phyloP scores from a whole-genome alignment of 2,888 invertebrate genomes.

The Hemistola chrysoprasaria region DNA sequence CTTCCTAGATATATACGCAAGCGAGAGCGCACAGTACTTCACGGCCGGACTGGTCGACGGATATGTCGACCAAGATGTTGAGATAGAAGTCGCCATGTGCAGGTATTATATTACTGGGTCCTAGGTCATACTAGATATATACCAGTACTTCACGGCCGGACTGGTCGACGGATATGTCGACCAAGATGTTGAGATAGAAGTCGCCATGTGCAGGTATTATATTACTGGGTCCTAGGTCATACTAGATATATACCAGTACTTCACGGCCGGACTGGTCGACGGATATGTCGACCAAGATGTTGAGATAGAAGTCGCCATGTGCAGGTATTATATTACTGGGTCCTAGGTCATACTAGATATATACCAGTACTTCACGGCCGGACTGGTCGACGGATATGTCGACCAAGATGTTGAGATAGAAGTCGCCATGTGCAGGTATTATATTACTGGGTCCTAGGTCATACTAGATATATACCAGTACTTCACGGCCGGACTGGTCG shows the following conservation, averaged over 20 bases:
- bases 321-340: constrained; percentile 81
- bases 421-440: too few species aligned
- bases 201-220: constrained; percentile 89
- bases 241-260: constrained; percentile 89
- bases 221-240: too few species aligned
- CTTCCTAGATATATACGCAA: constrained; percentile 87
- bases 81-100: constrained; percentile 90
- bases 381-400: too few species aligned
- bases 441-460: too few species aligned
- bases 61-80: constrained; percentile 89
- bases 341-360: too few species aligned
- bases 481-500: constrained; percentile 90
- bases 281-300: constrained; percentile 89
- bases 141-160: constrained; percentile 91
- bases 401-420: too few species aligned
- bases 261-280: constrained; percentile 91
- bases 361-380: too few species aligned
- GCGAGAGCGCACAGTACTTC: constrained; percentile 93
- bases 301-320: constrained; percentile 89
- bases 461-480: constrained; percentile 89
- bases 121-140: too few species aligned
- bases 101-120: constrained; percentile 76
- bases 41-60: constrained; percentile 91
- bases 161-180: constrained; percentile 88
- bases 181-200: constrained; percentile 91